Evolutionary conservation across 2,113 vertebrate genomes (phyloP).

Genomic region (Phylloscopus whistleri): DNA sequence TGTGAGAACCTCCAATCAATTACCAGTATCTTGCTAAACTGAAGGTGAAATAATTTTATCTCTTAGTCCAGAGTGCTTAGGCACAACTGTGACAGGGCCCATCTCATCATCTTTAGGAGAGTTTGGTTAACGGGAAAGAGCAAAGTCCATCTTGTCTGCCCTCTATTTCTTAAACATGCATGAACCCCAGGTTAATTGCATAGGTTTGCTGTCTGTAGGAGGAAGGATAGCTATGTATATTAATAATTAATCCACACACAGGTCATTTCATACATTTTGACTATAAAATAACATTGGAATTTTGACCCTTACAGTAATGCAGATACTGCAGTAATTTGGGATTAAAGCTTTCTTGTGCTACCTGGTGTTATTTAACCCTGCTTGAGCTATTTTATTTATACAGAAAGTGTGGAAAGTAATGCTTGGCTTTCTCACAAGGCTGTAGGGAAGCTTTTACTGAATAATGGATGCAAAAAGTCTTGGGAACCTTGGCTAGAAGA

Average conservation of each 20-base stretch:
- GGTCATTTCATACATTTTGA: not conserved
- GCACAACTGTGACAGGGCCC: not conserved
- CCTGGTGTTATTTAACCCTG: not conserved
- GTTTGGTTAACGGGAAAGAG: not conserved
- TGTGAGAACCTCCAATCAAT: not conserved
- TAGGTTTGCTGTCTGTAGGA: not conserved
- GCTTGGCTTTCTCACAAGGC: not conserved
- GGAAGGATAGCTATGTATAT: not conserved
- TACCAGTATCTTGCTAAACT: not conserved
- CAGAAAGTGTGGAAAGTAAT: not conserved
- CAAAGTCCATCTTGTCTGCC: not conserved
- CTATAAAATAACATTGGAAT: not conserved
- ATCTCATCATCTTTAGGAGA: not conserved
- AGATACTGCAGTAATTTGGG: not conserved
- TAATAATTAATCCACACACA: not conserved
- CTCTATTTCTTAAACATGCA: not conserved
- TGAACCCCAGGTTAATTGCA: not conserved
- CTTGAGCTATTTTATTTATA: not conserved
- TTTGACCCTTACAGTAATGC: not conserved
- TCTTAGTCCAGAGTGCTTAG: not conserved
- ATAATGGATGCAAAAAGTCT: not conserved
- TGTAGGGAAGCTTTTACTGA: not conserved
- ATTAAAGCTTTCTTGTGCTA: not conserved
- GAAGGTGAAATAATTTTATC: not conserved
- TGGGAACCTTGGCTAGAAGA: not conserved